A percentile compares a stretch with the other conserved stretches of the same genome.
Conservation (phyloP, 2,113 vertebrate species). For the Chloropsis hardwickii region DNA sequence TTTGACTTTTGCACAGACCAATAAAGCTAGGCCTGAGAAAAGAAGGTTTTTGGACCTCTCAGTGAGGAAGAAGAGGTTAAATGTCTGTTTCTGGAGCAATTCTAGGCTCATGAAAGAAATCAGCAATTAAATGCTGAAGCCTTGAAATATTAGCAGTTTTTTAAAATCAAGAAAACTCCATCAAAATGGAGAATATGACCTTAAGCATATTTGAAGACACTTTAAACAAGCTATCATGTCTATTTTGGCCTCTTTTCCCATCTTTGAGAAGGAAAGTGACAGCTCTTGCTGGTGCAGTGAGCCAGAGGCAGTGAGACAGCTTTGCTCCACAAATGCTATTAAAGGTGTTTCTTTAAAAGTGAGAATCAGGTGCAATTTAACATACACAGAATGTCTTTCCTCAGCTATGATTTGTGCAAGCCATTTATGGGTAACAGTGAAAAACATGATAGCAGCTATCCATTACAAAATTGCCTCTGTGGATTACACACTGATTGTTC, state of each 20-base stretch:
- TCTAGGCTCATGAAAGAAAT: neutral
- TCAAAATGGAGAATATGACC: neutral
- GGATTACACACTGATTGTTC: neutral
- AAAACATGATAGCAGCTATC: neutral
- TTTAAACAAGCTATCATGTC: neutral
- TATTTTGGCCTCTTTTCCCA: neutral
- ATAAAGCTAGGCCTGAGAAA: neutral
- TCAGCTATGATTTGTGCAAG: neutral
- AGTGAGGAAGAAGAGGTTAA: neutral
- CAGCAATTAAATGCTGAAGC: neutral
- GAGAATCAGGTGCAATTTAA: neutral
- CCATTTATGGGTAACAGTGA: neutral
- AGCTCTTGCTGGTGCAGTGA: neutral
- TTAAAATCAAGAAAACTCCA: neutral
- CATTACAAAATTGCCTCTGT: neutral
- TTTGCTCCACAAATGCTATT: neutral
- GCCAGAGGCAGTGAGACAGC: neutral
- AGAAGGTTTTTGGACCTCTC: neutral
- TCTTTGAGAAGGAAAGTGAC: neutral
- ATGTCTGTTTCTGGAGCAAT: neutral
- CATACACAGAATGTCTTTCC: neutral
- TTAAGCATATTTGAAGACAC: neutral
- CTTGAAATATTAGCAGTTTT: neutral
- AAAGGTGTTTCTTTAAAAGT: constrained; percentile 25
- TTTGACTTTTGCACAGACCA: neutral